These are phyloP conservation scores for Volucella inflata DNA, from an alignment of 2,888 invertebrate species.

Conservation along the genomic window DNA sequence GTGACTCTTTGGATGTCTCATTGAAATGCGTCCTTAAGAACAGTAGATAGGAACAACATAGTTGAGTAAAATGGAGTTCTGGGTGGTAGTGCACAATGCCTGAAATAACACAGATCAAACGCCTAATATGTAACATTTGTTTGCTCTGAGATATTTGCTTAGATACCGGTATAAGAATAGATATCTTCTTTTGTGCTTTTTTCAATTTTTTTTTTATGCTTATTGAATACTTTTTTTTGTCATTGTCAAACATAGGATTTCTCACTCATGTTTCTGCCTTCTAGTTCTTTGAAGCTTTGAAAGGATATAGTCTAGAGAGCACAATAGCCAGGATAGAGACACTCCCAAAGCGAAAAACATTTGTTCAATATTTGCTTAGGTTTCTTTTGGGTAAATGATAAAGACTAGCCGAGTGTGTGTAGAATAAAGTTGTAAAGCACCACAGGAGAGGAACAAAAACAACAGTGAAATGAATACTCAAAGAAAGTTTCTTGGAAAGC, in stretches of 20 bases:
- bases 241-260: constrained; percentile 29
- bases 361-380: constrained; percentile 45
- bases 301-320: neutral
- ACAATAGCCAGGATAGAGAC: constrained; percentile 5
- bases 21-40: neutral
- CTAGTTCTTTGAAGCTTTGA: neutral
- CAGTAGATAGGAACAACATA: too few species aligned
- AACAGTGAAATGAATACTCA: constrained; percentile 6
- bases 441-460: neutral
- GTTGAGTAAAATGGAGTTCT: too few species aligned
- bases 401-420: too few species aligned
- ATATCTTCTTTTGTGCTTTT: constrained; percentile 18
- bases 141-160: constrained; percentile 34
- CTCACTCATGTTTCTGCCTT: neutral
- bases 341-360: constrained; percentile 20
- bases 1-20: constrained; percentile 14
- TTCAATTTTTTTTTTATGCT: constrained; percentile 8
- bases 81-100: neutral
- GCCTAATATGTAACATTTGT: constrained; percentile 37
- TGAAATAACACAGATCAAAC: constrained; percentile 32
- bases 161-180: constrained; percentile 29
- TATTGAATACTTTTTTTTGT: constrained; percentile 53
- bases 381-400: constrained; percentile 3
- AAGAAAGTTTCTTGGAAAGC: constrained; percentile 17
- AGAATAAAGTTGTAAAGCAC: constrained; percentile 1